Base-by-base conservation (phyloP, 2,888 invertebrate genomes). In the Stramonita haemastoma region DNA sequence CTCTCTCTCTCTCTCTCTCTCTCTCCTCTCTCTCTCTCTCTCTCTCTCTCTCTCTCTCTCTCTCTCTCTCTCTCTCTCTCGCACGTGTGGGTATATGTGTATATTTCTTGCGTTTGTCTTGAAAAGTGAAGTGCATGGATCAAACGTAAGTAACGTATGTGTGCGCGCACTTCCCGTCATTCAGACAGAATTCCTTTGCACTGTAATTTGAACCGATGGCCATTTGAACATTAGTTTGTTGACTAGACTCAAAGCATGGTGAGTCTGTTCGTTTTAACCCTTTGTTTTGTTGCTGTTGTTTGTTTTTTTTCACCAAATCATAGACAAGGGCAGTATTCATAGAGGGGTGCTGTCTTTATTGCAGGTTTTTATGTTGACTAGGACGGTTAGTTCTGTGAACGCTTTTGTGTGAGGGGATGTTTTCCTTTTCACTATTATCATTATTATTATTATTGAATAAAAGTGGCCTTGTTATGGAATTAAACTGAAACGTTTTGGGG, bases 181-280 rank as follows among this genome's bases (percentile, higher is more conserved):
- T n/a, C n/a, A n/a, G n/a, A n/a, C n/a, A n/a, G n/a, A n/a, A n/a
- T n/a, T n/a, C 46, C 46, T 8, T 46, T 46, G n/a, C n/a, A n/a
- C n/a, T n/a, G 32, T 79, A 29, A 77, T 29, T 79, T 79, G 77
- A 79, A 79, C 77, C 29, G 77, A 32, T 79, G 77, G 77, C 29
- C 19, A 26, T 79, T 79, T 79, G 17, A 79, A 79, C 32, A 79
- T 32, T 19, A 2, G n/a, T n/a, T 73, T 73, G 11, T 32, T 79
- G 77, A 79, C 17, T 1, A 8, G 77, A 79, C 32, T 32, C 77
- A 32, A 79, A 79, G 77, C 77, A 79, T 79, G 77, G 32, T 79
- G 77, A 32, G 77, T 79, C 77, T 79, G 77, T 32, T n/a, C 32
- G 77, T 79, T 79, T 73, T 79, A 17, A 32, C 4, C 32, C 32